Conservation (phyloP, 2,888 invertebrate genomes). For the Capitulum mitella region DNA sequence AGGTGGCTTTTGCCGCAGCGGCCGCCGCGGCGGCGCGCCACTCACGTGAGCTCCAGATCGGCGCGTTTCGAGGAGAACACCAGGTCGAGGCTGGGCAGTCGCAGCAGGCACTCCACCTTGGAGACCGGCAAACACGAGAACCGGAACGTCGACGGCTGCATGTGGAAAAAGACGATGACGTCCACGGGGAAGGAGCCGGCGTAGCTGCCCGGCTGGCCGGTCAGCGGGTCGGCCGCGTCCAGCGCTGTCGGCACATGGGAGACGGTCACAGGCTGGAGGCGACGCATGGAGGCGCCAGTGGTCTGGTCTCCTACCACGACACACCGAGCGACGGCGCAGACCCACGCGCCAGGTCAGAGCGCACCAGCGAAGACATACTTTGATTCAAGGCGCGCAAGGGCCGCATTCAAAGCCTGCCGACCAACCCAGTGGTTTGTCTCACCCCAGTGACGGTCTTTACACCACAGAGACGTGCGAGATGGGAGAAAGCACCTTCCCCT, state of each 20-base stretch:
- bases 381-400: too few species aligned
- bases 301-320: neutral
- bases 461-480: too few species aligned
- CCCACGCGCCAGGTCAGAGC: neutral
- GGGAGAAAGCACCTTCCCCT: too few species aligned
- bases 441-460: too few species aligned
- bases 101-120: slow-evolving; percentile 88
- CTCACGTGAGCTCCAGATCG: slow-evolving; percentile 45
- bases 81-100: slow-evolving; percentile 92
- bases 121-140: slow-evolving; percentile 94
- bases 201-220: slow-evolving; percentile 26
- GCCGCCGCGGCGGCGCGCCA: neutral
- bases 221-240: neutral
- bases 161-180: slow-evolving; percentile 95
- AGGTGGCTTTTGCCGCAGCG: neutral
- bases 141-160: slow-evolving; percentile 92
- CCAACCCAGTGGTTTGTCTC: too few species aligned
- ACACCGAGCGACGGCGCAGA: neutral
- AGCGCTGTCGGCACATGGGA: neutral
- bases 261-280: neutral
- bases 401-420: too few species aligned
- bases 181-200: slow-evolving; percentile 91
- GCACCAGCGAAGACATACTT: too few species aligned
- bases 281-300: too few species aligned
- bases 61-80: slow-evolving; percentile 91